Conservation (phyloP, 2,113 vertebrate genomes). For the Ovis aries region DNA sequence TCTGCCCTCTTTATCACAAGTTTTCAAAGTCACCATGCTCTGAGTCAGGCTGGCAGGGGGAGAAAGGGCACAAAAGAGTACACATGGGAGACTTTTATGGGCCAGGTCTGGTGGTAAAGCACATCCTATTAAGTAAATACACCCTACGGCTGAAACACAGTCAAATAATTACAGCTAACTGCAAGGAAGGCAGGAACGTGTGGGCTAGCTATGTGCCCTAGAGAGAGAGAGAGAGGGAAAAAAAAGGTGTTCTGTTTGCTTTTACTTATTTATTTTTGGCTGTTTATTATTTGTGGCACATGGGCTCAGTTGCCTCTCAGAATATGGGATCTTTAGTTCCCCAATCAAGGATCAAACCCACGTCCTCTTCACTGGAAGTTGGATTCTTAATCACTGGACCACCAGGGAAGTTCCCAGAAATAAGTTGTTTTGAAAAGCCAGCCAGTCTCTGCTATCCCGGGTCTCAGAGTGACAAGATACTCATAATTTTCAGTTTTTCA, state of each 20-base stretch:
- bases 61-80: background rate
- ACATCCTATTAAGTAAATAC: background rate
- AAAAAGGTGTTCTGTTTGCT: background rate
- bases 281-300: background rate
- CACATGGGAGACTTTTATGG: background rate
- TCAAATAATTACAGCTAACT: background rate
- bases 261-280: background rate
- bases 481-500: background rate
- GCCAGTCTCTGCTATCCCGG: background rate
- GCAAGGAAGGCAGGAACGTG: background rate
- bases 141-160: background rate
- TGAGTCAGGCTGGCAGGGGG: background rate
- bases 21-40: background rate
- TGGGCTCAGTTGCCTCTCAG: background rate
- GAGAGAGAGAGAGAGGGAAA: fast-evolving
- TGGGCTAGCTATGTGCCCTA: background rate
- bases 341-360: background rate
- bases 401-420: background rate
- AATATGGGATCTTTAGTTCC: background rate
- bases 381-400: background rate
- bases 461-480: background rate
- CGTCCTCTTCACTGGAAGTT: background rate
- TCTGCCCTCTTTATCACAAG: background rate
- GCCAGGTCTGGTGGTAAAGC: background rate
- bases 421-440: background rate